These are phyloP conservation scores for Neosilurus mollespiculum DNA, from an alignment of 2,797 vertebrate species.

Conservation along the genomic window DNA sequence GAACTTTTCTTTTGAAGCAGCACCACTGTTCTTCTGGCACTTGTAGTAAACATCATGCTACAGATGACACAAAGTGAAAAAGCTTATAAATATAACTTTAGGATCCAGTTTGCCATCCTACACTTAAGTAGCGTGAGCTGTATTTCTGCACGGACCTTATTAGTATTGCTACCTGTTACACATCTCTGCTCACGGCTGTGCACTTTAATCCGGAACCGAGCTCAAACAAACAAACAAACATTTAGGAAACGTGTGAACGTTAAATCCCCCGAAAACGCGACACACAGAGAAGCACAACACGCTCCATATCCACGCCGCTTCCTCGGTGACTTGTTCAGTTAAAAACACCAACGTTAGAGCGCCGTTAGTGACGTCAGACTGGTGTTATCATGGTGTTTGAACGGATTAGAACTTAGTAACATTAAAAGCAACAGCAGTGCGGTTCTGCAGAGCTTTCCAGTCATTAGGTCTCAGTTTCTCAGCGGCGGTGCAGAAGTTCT, in stretches of 20 bases:
- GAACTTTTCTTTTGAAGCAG: neutral
- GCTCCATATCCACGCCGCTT: neutral
- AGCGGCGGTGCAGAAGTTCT: slow-evolving; percentile 9
- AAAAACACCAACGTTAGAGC: too few species aligned
- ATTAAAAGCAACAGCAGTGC: neutral
- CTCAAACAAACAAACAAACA: neutral
- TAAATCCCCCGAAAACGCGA: neutral
- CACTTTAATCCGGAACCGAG: neutral
- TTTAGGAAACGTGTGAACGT: neutral
- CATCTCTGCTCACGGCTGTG: neutral
- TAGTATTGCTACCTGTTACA: neutral
- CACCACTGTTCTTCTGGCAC: neutral
- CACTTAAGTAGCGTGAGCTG: neutral
- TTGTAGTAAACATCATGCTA: neutral
- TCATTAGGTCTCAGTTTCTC: neutral
- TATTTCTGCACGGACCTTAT: neutral
- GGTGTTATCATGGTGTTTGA: neutral
- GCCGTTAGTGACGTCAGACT: neutral
- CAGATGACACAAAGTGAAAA: neutral
- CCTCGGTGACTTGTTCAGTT: neutral
- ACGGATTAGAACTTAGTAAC: neutral
- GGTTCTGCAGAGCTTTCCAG: neutral
- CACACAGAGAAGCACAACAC: neutral
- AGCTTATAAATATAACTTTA: neutral
- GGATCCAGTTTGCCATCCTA: too few species aligned